phyloP scores from a whole-genome alignment of 2,113 vertebrate species.

The Pipra filicauda region DNA sequence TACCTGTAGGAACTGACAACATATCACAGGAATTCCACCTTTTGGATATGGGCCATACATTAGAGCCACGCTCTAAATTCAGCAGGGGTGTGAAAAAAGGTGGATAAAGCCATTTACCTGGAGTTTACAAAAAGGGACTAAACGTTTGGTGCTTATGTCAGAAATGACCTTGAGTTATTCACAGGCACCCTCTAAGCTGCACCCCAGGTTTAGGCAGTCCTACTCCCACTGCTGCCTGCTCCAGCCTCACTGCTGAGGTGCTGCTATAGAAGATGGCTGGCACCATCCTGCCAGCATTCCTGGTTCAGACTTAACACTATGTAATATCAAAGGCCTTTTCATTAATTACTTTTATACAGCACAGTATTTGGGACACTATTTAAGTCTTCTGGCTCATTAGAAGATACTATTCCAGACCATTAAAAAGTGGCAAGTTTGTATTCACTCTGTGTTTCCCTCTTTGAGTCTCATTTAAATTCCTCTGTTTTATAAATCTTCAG shows the following conservation, averaged over 20 bases:
- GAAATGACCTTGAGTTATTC: neutral
- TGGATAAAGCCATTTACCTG: neutral
- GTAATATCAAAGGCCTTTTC: neutral
- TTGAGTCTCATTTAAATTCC: neutral
- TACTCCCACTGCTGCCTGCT: neutral
- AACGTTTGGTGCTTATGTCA: fast-evolving
- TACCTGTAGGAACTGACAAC: neutral
- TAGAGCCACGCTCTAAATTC: neutral
- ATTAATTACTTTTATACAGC: neutral
- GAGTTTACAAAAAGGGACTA: neutral
- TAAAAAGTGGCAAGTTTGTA: neutral
- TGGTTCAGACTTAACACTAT: neutral
- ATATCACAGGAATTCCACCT: neutral
- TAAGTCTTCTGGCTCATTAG: neutral
- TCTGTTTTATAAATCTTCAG: neutral
- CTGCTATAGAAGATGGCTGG: neutral
- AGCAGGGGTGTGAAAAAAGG: neutral
- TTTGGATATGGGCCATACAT: neutral
- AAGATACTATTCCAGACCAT: neutral
- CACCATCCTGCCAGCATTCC: fast-evolving
- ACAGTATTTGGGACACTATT: neutral
- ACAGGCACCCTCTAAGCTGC: too few relatives aligned
- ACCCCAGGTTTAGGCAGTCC: neutral
- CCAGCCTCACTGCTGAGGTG: neutral
- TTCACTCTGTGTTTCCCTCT: neutral